phyloP scores from a whole-genome alignment of 1,140 invertebrate species.

The Xylocopa sonorina region DNA sequence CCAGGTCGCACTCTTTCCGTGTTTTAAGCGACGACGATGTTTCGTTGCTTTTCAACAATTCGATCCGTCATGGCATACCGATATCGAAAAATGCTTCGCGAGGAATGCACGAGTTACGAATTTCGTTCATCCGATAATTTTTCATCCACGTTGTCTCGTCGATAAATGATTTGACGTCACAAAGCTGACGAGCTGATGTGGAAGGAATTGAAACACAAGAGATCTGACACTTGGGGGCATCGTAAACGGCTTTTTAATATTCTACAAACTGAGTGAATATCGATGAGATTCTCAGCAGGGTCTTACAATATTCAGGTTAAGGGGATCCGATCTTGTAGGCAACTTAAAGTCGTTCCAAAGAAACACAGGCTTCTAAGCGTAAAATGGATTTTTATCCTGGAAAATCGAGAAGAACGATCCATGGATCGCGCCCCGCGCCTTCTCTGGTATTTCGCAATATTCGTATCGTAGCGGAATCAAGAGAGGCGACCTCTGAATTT shows the following conservation, averaged over 20 bases:
- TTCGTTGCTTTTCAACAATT: not conserved
- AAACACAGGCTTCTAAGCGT: conserved; percentile 47
- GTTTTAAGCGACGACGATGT: not conserved
- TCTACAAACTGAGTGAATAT: conserved; percentile 57
- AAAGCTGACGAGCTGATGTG: conserved; percentile 9
- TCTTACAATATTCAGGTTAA: conserved; percentile 64
- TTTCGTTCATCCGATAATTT: not conserved
- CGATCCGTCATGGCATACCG: too few relatives aligned
- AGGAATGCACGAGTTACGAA: too few relatives aligned
- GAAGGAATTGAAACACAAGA: conserved; percentile 32
- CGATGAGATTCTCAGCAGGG: conserved; percentile 35
- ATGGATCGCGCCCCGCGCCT: not conserved
- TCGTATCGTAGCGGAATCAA: not conserved
- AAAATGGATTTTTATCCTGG: conserved; percentile 32
- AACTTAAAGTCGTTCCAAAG: conserved; percentile 48
- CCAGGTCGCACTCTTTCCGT: not conserved
- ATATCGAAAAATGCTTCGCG: not conserved
- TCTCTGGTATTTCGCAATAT: not conserved
- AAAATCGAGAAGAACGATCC: conserved; percentile 25
- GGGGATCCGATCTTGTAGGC: conserved; percentile 58
- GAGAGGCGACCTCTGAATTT: not conserved
- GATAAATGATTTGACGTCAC: not conserved
- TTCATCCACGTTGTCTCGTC: not conserved
- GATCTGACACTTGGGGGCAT: conserved; percentile 18
- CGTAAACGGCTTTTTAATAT: conserved; percentile 48